These are phyloP conservation scores for Herpailurus yagouaroundi DNA, from an alignment of 2,113 vertebrate genomes.

Conservation along the genomic window DNA sequence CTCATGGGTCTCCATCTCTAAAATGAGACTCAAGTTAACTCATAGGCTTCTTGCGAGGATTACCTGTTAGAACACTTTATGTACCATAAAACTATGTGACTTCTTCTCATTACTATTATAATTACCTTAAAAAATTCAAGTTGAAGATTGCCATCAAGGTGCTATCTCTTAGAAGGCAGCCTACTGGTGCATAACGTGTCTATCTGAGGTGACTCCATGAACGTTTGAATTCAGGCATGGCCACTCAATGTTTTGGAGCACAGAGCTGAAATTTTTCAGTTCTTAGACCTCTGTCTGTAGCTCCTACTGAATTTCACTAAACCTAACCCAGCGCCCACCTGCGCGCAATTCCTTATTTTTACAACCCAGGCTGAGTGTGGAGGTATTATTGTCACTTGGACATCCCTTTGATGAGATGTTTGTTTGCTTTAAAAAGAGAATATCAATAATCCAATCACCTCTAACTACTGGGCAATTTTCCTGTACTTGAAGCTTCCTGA, in stretches of 20 bases:
- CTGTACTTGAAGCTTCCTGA: conserved; percentile 25
- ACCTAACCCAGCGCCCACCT: neutral
- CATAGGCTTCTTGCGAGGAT: neutral
- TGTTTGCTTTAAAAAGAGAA: conserved; percentile 50
- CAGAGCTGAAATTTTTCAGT: neutral
- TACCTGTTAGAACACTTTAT: neutral
- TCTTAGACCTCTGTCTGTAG: neutral
- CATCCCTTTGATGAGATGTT: conserved; percentile 50
- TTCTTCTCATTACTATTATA: neutral
- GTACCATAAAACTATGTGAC: neutral
- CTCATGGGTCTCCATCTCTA: neutral
- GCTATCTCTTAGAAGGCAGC: neutral
- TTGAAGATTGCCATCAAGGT: neutral
- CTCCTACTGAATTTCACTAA: neutral
- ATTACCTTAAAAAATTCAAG: neutral
- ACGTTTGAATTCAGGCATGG: neutral
- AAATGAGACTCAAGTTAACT: neutral
- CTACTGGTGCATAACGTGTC: neutral
- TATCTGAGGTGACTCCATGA: neutral
- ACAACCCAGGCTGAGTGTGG: neutral
- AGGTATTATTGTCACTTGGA: neutral
- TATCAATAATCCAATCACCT: conserved; percentile 34
- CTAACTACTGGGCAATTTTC: conserved; percentile 45
- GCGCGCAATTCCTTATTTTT: neutral
- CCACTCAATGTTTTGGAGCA: neutral